Evolutionary conservation across 2,797 vertebrate species (phyloP), one percentile per base, ranked within the genome.

Genomic region (Bradypodion pumilum): DNA sequence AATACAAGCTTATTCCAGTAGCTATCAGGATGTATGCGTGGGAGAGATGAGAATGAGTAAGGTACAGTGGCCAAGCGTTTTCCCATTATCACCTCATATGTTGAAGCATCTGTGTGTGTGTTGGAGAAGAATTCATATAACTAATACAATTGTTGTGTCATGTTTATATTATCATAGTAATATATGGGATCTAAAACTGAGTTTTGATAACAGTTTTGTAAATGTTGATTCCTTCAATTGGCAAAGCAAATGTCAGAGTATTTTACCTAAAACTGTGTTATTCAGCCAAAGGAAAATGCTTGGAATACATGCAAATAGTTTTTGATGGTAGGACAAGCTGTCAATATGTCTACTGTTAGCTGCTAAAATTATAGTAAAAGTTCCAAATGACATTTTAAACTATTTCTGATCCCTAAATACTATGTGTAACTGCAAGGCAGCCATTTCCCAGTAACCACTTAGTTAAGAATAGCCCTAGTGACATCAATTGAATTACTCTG

Each of bases 401-500:
- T 82, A 59, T 60, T 32, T 81, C 72, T 81, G 0, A 60, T 72
- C 62, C 37, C 32, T 82, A 74, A 82, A 25, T 63, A 66, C 62
- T 8, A 40, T 40, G 37, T 60, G 35, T 66, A 75, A 74, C 37
- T 82, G 32, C 44, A 66, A 82, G 32, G 44, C 60, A 52, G 25
- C 65, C 23, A 68, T 82, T 82, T 75, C 44, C 44, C 10, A 75
- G 27, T 75, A 75, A 60, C 62, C 62, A 40, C 46, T 74, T 74
- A 42, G 32, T 52, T 82, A 40, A 82, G 72, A 75, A 66, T 75
- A 75, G 60, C 63, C 15, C 25, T 13, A n/a, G 8, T 82, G 60
- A 75, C 60, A 75, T 82, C 62, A 29, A 40, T 52, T 35, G 25
- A 52, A 66, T 46, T 63, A 62, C 68, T 75, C 62, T 66, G 25